These are phyloP conservation scores for Australoheros scitulus DNA, from an alignment of 2,113 vertebrate genomes.

Conservation along the genomic window DNA sequence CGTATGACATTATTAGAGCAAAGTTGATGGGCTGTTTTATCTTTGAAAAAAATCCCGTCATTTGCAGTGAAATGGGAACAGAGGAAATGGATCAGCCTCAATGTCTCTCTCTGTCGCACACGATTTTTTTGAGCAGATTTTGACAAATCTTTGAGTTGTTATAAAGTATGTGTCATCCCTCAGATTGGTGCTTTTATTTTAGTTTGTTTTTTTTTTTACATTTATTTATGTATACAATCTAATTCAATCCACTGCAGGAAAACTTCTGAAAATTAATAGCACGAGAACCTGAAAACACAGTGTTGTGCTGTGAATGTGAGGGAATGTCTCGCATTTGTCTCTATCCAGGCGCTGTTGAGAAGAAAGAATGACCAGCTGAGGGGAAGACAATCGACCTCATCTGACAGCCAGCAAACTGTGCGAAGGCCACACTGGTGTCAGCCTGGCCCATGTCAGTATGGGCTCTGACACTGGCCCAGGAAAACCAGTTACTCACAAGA, in stretches of 20 bases:
- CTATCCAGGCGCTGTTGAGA: constrained; percentile 62
- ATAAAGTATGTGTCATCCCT: background rate
- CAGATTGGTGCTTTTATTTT: background rate
- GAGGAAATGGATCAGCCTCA: background rate
- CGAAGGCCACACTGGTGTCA: constrained; percentile 72
- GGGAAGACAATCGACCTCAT: constrained; percentile 79
- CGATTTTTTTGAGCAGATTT: background rate
- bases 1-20: constrained; percentile 17
- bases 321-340: background rate
- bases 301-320: background rate
- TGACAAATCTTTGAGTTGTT: background rate
- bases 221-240: background rate
- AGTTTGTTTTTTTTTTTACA: background rate
- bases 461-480: constrained; percentile 66
- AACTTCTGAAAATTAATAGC: background rate
- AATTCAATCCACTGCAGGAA: background rate
- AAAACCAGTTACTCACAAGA: constrained; percentile 59
- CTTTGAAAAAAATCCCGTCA: constrained; percentile 8
- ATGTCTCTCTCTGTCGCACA: background rate
- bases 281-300: background rate
- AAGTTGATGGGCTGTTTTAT: constrained; percentile 6
- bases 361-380: constrained; percentile 75
- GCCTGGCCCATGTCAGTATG: constrained; percentile 48
- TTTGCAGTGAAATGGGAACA: background rate
- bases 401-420: constrained; percentile 83